Base-by-base conservation (phyloP, 1,140 invertebrate species). In the Sipha flava region DNA sequence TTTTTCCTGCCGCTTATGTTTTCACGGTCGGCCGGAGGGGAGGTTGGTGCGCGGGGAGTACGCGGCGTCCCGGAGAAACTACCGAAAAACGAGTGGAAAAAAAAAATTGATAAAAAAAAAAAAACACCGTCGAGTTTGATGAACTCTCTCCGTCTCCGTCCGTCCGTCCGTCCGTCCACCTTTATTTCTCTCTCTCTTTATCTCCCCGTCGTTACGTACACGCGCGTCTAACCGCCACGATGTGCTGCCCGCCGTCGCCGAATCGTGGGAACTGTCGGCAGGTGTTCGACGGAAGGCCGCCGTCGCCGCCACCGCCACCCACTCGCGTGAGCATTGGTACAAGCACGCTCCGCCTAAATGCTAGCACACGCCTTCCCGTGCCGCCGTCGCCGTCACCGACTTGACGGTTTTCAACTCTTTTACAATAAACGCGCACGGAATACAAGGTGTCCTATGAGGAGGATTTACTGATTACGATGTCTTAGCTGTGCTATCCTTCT, bases 341-440 rank as follows among this genome's bases (percentile, higher is more conserved):
- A 40, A 59, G 73, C 73, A 77, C 73, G 73, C 73, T 77, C 73
- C 73, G 73, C 73, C 73, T 77, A 77, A 77, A 77, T 52, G 52
- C 52, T 23, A 77, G 73, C 73, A 57, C 73, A 77, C 73, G 73
- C 73, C 73, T 59, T 43, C 52, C 21, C 47, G 47, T 5, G 52
- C 18, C 70, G 21, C 31, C 72, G 62, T 37, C 62, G 29, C n/a
- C n/a, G n/a, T n/a, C n/a, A 40, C n/a, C 62, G 62, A 23, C 62
- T 2, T 6, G n/a, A 40, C 62, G 40, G 5, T 70, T 47, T 70
- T 47, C 29, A 29, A 16, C 16, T 47, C 23, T 26, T 68, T 16
- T 43, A 37, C n/a, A 21, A 4, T 14, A 4, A 6, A 10, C 37
- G 4, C 37, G 37, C 10, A n/a, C n/a, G n/a, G n/a, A n/a, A n/a